Evolutionary conservation across 2,888 invertebrate genomes (phyloP), one percentile per base, ranked within the genome.

Genomic region (Electrophaes corylata): DNA sequence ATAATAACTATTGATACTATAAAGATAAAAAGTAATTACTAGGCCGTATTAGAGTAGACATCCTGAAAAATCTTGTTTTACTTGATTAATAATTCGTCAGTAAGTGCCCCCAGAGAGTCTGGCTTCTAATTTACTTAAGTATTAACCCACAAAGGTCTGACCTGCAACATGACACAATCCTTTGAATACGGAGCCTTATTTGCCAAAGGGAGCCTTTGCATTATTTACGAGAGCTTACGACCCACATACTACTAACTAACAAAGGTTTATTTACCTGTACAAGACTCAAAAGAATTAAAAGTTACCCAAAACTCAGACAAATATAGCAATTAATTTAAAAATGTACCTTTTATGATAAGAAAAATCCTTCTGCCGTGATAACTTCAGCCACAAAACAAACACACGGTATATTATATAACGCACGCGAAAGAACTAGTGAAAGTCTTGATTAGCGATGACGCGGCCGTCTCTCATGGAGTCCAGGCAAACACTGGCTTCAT

Each of bases 351-450:
- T 23, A 26, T 23, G 37, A 48, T 48, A 41, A 57, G 12, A 47
- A 58, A 66, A 66, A 60, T 55, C 55, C 60, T 59, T 62, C 54
- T 49, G 46, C 59, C 52, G 57, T 39, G 50, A 57, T 44, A 65
- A 67, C 60, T 67, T 65, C 60, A 39, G 54, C 35, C 88, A 90
- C 90, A 81, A 82, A 86, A 89, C 84, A 85, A 66, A 86, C 84
- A 88, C 86, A 72, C 71, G 70, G 66, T 70, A 55, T 60, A 72
- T 89, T 89, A 90, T 91, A 86, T 90, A 89, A 91, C 85, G 73
- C 75, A 69, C 82, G 79, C 84, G 81, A 78, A 83, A 72, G 72
- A 83, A 80, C 77, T 82, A 84, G 86, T 74, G 57, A 70, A 74
- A 68, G 67, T 73, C 64, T 68, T 65, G 63, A 71, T 70, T 60